Conservation (phyloP, 2,888 invertebrate genomes). For the Steromphala cineraria region DNA sequence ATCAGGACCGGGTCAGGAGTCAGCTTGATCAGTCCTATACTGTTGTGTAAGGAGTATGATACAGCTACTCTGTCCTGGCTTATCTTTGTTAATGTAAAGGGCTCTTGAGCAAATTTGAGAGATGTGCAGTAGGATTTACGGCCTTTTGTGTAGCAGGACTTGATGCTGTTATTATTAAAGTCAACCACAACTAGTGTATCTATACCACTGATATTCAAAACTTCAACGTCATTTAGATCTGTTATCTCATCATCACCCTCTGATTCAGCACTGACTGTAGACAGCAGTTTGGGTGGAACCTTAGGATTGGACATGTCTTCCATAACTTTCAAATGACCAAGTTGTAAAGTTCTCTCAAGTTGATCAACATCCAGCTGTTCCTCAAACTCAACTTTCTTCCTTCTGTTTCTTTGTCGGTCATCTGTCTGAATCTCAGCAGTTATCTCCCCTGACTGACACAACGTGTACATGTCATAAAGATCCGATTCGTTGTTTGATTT, state of each 20-base stretch:
- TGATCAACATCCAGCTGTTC: too few relatives aligned
- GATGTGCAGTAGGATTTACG: not conserved
- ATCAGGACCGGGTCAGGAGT: too few relatives aligned
- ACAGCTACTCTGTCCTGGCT: too few relatives aligned
- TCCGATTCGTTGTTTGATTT: not conserved
- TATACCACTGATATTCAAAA: not conserved
- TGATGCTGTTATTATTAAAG: not conserved
- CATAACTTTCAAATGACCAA: too few relatives aligned
- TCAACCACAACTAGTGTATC: not conserved
- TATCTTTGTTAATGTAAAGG: not conserved
- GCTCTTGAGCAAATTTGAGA: not conserved
- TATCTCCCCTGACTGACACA: not conserved
- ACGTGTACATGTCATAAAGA: not conserved
- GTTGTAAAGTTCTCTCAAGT: too few relatives aligned
- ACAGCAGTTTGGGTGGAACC: not conserved
- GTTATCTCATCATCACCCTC: not conserved
- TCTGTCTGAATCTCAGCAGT: not conserved
- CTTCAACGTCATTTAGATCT: not conserved
- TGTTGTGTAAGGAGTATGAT: too few relatives aligned
- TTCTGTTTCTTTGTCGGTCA: not conserved
- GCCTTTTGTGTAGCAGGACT: not conserved
- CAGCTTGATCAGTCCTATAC: too few relatives aligned
- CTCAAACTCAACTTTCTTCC: not conserved
- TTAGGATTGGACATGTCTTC: not conserved
- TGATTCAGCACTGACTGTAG: not conserved